A percentile compares a stretch with the other conserved stretches of the same genome.
phyloP scores from a whole-genome alignment of 2,888 invertebrate genomes.

The Galerucella pusilla region DNA sequence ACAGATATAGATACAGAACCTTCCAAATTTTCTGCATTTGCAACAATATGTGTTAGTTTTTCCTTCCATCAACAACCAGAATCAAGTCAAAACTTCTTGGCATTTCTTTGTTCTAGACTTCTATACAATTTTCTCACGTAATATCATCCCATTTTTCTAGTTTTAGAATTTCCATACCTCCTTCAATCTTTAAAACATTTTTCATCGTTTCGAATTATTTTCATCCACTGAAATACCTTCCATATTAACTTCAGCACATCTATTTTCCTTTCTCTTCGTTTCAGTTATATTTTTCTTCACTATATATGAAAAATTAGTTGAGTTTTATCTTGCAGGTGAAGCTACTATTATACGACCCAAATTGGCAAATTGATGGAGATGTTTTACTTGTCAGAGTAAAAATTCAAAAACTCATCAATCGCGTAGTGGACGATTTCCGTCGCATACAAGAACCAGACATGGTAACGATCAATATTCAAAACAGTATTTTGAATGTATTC shows the following conservation, averaged over 20 bases:
- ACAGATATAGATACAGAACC: no score
- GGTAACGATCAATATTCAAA: constrained; percentile 29
- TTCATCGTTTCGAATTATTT: no score
- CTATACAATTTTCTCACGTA: no score
- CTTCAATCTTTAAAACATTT: no score
- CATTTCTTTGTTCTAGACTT: no score
- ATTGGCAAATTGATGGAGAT: constrained; percentile 32
- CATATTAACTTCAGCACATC: neutral
- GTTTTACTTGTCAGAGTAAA: constrained; percentile 26
- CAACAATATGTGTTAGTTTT: no score
- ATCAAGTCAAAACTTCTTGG: no score
- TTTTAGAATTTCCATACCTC: no score
- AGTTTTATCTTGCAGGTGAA: constrained; percentile 29
- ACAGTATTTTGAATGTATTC: constrained; percentile 15
- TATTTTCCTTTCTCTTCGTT: neutral
- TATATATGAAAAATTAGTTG: neutral
- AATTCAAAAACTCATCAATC: constrained; percentile 27
- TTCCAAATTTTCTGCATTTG: no score
- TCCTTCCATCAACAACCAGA: no score
- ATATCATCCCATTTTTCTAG: no score
- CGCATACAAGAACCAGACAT: constrained; percentile 1
- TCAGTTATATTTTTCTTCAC: neutral
- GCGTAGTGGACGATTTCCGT: constrained; percentile 17
- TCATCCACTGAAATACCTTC: no score
- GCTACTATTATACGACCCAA: constrained; percentile 29